A percentile compares a stretch with the other conserved stretches of the same genome.
Conservation (phyloP, 2,888 invertebrate genomes). For the Tridacna crocea region DNA sequence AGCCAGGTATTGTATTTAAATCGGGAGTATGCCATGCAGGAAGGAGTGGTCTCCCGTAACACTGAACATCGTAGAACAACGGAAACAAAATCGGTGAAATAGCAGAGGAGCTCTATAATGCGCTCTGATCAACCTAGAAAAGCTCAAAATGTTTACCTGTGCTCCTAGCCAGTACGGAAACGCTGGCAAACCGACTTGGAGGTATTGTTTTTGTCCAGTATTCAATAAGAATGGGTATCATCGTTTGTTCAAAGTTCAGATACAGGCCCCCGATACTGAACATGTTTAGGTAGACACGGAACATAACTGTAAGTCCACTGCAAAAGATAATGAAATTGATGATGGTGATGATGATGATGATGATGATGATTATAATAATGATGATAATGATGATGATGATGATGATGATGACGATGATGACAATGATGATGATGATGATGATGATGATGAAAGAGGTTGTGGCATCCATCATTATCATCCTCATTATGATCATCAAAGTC, state of each 20-base stretch:
- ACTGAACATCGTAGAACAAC: too few relatives aligned
- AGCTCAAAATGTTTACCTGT: conserved; percentile 21
- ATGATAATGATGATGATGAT: conserved; percentile 30
- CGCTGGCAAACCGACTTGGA: background rate
- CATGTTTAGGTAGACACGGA: conserved; percentile 31
- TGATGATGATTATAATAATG: conserved; percentile 25
- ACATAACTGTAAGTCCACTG: conserved; percentile 25
- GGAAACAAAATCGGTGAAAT: too few relatives aligned
- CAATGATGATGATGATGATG: conserved; percentile 25
- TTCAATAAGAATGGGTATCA: background rate
- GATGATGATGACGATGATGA: background rate
- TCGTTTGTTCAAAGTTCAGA: conserved; percentile 21
- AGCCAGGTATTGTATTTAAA: too few relatives aligned
- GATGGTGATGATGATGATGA: conserved; percentile 23
- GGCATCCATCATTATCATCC: background rate
- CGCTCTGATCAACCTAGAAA: too few relatives aligned
- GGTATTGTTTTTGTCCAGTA: conserved; percentile 7
- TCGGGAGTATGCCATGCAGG: too few relatives aligned
- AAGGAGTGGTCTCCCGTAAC: too few relatives aligned
- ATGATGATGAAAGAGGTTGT: conserved; percentile 26
- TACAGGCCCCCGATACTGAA: background rate
- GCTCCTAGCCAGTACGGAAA: conserved; percentile 18
- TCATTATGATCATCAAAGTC: background rate
- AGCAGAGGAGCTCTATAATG: too few relatives aligned
- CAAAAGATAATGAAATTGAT: background rate